Conservation (phyloP, 2,797 vertebrate genomes). For the Sorex maritimensis region DNA sequence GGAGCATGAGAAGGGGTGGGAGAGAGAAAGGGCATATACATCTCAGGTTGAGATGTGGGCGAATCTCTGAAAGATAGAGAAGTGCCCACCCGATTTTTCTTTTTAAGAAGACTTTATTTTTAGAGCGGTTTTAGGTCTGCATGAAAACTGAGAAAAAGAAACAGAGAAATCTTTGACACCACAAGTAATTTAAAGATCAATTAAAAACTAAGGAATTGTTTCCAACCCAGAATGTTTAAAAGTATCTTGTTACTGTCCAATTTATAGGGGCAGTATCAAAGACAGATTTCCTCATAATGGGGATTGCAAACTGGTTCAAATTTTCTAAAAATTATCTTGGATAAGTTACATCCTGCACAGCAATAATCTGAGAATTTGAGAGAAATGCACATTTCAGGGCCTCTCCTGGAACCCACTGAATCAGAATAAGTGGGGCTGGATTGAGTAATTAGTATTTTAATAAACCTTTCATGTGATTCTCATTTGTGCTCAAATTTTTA, state of each 20-base stretch:
- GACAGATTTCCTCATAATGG: neutral
- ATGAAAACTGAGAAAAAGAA: neutral
- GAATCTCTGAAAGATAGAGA: too few relatives aligned
- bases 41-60: too few relatives aligned
- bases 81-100: neutral
- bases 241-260: conserved; percentile 3
- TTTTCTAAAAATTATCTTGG: neutral
- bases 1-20: too few relatives aligned
- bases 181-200: neutral
- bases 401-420: neutral
- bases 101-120: neutral
- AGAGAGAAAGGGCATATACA: too few relatives aligned
- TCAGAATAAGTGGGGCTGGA: neutral
- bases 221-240: neutral
- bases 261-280: neutral
- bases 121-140: neutral
- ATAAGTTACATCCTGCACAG: neutral
- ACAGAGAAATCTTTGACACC: neutral
- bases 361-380: neutral
- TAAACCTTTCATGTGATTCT: neutral
- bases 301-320: neutral
- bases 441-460: neutral
- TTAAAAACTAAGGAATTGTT: neutral
- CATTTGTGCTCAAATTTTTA: neutral
- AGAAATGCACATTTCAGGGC: neutral